These are phyloP conservation scores for Syngnathus scovelli DNA, from an alignment of 2,113 vertebrate species.

Conservation along the genomic window DNA sequence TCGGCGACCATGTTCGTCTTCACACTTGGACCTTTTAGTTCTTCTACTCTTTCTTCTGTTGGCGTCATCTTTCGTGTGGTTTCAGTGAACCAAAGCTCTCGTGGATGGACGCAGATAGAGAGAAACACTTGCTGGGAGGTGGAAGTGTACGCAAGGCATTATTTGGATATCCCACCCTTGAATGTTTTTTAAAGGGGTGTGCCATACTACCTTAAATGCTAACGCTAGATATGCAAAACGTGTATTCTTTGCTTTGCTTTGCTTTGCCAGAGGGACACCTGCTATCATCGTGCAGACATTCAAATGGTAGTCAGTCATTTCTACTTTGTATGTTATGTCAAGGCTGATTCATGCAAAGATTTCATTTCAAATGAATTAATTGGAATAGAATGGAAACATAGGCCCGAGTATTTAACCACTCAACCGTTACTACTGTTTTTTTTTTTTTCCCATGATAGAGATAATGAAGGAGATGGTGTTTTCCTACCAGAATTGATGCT, in stretches of 20 bases:
- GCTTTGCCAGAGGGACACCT: conserved; percentile 78
- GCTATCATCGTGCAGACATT: conserved; percentile 67
- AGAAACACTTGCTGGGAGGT: conserved; percentile 71
- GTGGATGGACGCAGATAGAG: conserved; percentile 72
- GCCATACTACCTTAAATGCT: conserved; percentile 99
- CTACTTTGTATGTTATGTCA: not conserved
- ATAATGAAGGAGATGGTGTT: not conserved
- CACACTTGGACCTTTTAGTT: conserved; percentile 43
- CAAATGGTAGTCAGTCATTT: not conserved
- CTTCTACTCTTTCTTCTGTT: conserved; percentile 59
- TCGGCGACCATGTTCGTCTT: conserved; percentile 73
- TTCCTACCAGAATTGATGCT: not conserved
- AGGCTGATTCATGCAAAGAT: not conserved
- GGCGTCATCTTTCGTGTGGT: conserved; percentile 83
- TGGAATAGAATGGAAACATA: not conserved
- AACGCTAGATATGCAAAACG: conserved; percentile 98
- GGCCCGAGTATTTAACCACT: not conserved
- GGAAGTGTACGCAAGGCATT: conserved; percentile 78
- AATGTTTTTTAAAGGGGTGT: conserved; percentile 84
- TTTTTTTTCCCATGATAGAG: too few relatives aligned
- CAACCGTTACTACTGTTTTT: too few relatives aligned
- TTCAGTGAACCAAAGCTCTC: conserved; percentile 99
- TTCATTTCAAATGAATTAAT: not conserved
- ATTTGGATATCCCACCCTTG: conserved; percentile 84
- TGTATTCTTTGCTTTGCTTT: conserved; percentile 64